Evolutionary conservation across 2,797 vertebrate genomes (phyloP).

Genomic region (Clamator glandarius): DNA sequence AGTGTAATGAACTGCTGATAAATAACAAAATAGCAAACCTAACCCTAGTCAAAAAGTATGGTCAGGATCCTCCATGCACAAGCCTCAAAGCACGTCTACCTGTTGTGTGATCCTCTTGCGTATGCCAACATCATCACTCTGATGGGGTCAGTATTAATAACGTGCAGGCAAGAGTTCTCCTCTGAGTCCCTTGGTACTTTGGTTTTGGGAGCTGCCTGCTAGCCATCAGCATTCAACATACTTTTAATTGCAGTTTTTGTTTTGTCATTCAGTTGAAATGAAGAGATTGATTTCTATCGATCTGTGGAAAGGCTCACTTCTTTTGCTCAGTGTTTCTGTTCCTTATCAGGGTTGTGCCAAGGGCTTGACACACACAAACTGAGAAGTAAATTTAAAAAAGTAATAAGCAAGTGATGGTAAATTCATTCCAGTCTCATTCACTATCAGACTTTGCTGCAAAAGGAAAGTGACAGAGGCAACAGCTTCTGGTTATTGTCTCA

Average conservation of each 20-base stretch:
- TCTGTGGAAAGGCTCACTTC: not conserved
- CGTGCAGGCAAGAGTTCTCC: not conserved
- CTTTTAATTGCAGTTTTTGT: conserved; percentile 38
- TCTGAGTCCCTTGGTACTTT: not conserved
- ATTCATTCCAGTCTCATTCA: not conserved
- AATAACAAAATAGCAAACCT: not conserved
- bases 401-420: not conserved
- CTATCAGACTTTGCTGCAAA: not conserved
- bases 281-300: conserved; percentile 44
- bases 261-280: conserved; percentile 4
- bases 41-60: not conserved
- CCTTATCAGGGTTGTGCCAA: not conserved
- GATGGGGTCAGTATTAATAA: not conserved
- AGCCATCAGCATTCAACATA: not conserved
- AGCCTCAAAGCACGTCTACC: not conserved
- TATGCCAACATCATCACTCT: not conserved
- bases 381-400: conserved; percentile 45
- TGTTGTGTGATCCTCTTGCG: not conserved
- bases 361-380: not conserved
- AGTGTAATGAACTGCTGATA: not conserved
- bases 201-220: not conserved
- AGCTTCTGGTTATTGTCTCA: conserved; percentile 27
- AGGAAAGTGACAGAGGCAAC: not conserved
- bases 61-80: not conserved
- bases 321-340: conserved; percentile 22